phyloP scores from a whole-genome alignment of 2,113 vertebrate species.

The Hylia prasina region DNA sequence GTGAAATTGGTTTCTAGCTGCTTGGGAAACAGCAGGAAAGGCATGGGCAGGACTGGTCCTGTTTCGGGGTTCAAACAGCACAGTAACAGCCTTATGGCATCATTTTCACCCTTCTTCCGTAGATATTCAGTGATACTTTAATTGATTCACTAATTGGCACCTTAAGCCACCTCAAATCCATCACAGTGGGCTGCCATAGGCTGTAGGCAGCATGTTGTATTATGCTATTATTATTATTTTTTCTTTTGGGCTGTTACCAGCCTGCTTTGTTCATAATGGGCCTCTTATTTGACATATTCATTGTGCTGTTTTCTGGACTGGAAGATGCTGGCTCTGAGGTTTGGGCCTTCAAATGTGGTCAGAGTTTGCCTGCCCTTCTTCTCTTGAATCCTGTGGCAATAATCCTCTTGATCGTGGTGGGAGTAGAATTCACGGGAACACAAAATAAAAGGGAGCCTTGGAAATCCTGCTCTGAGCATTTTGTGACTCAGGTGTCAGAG shows the following conservation, averaged over 20 bases:
- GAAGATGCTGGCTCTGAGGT: slow-evolving; percentile 5
- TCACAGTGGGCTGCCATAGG: background rate
- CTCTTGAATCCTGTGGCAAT: background rate
- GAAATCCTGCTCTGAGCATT: slow-evolving; percentile 42
- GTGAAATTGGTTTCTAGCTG: background rate
- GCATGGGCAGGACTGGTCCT: background rate
- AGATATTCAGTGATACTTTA: background rate
- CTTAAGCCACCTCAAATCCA: background rate
- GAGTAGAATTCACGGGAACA: background rate
- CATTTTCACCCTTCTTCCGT: background rate
- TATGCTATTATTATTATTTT: background rate
- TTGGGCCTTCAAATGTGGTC: background rate
- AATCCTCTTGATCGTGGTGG: background rate
- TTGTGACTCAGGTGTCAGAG: slow-evolving; percentile 24
- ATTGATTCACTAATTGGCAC: background rate
- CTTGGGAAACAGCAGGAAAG: background rate
- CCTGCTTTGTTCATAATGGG: background rate
- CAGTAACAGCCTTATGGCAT: background rate
- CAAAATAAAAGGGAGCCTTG: slow-evolving; percentile 13
- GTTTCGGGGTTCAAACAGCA: background rate
- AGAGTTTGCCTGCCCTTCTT: background rate
- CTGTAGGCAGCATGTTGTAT: background rate
- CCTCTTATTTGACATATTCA: background rate
- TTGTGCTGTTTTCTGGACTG: background rate
- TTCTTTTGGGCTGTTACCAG: background rate